Base-by-base conservation (phyloP, 2,797 vertebrate species). In the Dallia pectoralis region DNA sequence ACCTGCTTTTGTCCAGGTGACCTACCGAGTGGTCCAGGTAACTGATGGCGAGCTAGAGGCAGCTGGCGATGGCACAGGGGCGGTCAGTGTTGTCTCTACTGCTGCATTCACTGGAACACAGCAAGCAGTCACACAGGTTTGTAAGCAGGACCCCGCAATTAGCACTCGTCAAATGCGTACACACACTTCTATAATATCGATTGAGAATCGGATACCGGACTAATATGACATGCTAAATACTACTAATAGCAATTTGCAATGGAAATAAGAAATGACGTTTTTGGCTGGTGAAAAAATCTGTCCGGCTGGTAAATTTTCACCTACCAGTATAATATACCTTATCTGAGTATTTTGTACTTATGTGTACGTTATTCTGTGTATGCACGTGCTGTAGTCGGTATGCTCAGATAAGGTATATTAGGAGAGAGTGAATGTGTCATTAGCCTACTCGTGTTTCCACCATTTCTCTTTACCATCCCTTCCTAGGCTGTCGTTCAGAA, bases 401-500 rank as follows among this genome's bases (percentile, higher is more conserved):
- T 29, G 19, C 9, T 64, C 25, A 7, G 2, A 1, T 27, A 30
- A 25, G 4, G 16, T 15, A 36, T 59, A 18, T 19, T 29, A 51
- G 14, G 32, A 33, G 27, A 29, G 44, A 49, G 1, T 11, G n/a
- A 11, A 25, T 73, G 36, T 44, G 11, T 25, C 9, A 59, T 59
- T 25, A 12, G 40, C 16, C n/a, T 3, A 22, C 11, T 74, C 22
- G 51, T 27, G 15, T 19, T 70, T 29, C 0, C 40, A 40, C 48
- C 22, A 0, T 71, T 27, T 70, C 15, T 18, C 48, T 69, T 2
- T 14, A 3, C 61, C 63, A 47, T 4, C 0, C 56, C 0, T 4
- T 66, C n/a, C 2, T 88, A 97, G 96, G 95, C 96, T 18, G 96
- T 97, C 19, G 97, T 97, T 86, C 96, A 97, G 91, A 97, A 96